Evolutionary conservation across 2,888 invertebrate species (phyloP).

Genomic region (Chrysolina oricalcia): DNA sequence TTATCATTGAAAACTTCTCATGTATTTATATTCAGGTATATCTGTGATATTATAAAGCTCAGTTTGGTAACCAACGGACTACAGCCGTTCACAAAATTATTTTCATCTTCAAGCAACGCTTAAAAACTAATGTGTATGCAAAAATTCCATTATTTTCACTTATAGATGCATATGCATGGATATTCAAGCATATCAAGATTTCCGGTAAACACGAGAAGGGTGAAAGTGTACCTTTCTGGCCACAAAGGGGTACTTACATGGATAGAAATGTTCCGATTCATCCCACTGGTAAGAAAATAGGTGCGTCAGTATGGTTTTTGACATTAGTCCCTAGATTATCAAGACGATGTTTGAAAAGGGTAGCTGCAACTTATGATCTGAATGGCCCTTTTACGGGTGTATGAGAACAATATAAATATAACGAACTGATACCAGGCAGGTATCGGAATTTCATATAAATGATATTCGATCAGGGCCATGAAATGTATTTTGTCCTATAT

Average conservation of each 20-base stretch:
- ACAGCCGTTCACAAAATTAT: neutral
- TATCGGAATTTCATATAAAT: constrained; percentile 65
- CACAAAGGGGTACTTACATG: constrained; percentile 67
- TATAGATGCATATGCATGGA: neutral
- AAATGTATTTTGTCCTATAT: constrained; percentile 37
- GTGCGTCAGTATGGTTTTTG: constrained; percentile 29
- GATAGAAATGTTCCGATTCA: constrained; percentile 61
- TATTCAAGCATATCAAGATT: neutral
- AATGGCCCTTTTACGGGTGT: constrained; percentile 70
- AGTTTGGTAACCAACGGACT: neutral
- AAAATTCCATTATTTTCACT: constrained; percentile 14
- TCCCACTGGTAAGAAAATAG: constrained; percentile 53
- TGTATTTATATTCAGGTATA: constrained; percentile 10
- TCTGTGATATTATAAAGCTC: neutral
- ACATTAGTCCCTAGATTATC: neutral
- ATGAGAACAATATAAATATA: constrained; percentile 69
- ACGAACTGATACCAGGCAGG: constrained; percentile 67
- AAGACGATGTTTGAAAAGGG: constrained; percentile 47
- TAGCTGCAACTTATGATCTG: constrained; percentile 66
- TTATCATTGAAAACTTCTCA: constrained; percentile 5
- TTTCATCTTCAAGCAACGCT: constrained; percentile 37
- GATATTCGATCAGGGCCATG: constrained; percentile 39
- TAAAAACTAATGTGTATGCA: constrained; percentile 56
- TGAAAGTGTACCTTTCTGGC: constrained; percentile 57
- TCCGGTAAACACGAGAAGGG: constrained; percentile 47